Percentiles rank a stretch among this genome's conserved stretches.
Conservation (phyloP, 2,113 vertebrate genomes). For the Kryptolebias marmoratus region DNA sequence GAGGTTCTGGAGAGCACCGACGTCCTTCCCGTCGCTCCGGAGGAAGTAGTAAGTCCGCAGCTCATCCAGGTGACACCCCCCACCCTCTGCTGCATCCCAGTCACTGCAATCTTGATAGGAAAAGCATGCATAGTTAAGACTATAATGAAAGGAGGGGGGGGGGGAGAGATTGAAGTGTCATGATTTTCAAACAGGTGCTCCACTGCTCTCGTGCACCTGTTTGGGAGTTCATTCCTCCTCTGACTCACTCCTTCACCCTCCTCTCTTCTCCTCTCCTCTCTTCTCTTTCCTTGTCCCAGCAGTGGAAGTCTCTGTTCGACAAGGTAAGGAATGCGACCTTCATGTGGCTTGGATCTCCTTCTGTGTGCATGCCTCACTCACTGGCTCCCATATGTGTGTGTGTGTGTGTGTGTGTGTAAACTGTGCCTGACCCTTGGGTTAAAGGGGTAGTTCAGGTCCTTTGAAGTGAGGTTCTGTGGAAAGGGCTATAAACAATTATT, state of each 20-base stretch:
- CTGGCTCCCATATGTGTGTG: background rate
- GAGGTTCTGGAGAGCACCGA: slow-evolving; percentile 88
- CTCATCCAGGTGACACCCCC: background rate
- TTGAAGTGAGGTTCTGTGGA: no score
- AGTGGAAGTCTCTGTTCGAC: slow-evolving; percentile 91
- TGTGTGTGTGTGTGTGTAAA: slow-evolving; percentile 15
- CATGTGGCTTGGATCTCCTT: slow-evolving; percentile 5
- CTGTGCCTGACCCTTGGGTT: slow-evolving; percentile 21
- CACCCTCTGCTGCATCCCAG: no score
- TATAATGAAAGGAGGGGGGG: no score
- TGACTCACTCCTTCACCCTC: slow-evolving; percentile 29
- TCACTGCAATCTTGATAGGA: no score
- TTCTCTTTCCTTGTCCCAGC: slow-evolving; percentile 76
- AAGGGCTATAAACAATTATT: no score
- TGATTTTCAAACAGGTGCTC: slow-evolving; percentile 44
- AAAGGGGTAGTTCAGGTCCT: background rate
- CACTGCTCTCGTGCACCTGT: slow-evolving; percentile 24
- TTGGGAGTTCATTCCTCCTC: slow-evolving; percentile 9
- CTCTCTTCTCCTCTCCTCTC: slow-evolving; percentile 41
- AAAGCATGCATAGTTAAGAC: no score
- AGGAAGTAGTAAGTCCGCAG: slow-evolving; percentile 82
- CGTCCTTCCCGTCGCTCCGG: slow-evolving; percentile 81
- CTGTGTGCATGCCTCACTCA: slow-evolving; percentile 49
- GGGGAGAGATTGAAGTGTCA: no score
- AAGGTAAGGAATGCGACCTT: slow-evolving; percentile 80